Evolutionary conservation across 2,113 vertebrate genomes (phyloP), one percentile per base, ranked within the genome.

Genomic region (Lampris incognitus): DNA sequence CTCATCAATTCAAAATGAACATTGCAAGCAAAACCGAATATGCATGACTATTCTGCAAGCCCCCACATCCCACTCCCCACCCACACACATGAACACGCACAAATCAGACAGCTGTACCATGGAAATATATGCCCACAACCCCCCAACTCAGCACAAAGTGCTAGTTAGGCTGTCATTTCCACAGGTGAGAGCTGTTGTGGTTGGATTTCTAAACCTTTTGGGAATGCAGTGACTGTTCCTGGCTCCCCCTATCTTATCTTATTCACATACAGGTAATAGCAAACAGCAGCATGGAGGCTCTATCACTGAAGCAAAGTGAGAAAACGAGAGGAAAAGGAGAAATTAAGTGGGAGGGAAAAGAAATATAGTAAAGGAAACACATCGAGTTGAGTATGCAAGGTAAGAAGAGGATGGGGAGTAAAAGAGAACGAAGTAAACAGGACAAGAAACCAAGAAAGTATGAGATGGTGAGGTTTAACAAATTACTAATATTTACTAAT

Each of bases 121-220:
- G 37, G 9, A 69, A 5, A 56, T 36, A 81, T 2, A 49, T 46
- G 8, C 38, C 10, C 58, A 66, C 2, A 42, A 54, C 41, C 64
- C 51, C 52, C 60, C 44, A 4, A 13, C 72, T 56, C 13, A 58
- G 7, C 70, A 5, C 65, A 58, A 59, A 50, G 52, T 52, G 66
- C 78, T 69, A 56, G 66, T 74, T 75, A 49, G 48, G 13, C 72
- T 9, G 66, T 58, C 69, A 73, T 81, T 48, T 73, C 40, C 78
- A 77, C 48, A 42, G 7, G 59, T 63, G 51, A 76, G 67, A 42
- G 36, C n/a, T 55, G 42, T 41, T 48, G 55, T 71, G 59, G 38
- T 52, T 70, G 66, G 59, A 73, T 77, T 85, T 77, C 66, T 71
- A 78, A 68, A 71, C 74, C 66, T 64, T 74, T 52, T 48, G 55